Percentiles rank a stretch among this genome's conserved stretches.
Evolutionary conservation across 2,797 vertebrate species (phyloP).

Genomic region (Anguilla marmorata): DNA sequence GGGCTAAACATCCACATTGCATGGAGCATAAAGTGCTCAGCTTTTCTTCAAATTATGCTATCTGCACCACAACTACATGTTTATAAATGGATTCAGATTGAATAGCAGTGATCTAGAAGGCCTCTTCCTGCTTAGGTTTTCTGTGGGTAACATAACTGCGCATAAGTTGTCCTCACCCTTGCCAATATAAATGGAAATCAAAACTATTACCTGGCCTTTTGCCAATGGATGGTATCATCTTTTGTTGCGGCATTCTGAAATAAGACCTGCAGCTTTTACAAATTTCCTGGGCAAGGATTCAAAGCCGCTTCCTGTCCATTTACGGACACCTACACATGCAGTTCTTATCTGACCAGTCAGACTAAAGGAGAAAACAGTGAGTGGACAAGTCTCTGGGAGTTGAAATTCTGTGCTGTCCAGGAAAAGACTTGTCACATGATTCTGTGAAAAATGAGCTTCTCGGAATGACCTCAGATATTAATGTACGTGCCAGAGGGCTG

Average conservation of each 20-base stretch:
- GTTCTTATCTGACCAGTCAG: background rate
- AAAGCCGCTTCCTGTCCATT: conserved; percentile 18
- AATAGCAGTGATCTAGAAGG: background rate
- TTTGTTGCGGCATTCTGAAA: conserved; percentile 6
- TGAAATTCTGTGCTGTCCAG: background rate
- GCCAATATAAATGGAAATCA: conserved; percentile 4
- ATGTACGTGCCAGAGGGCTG: background rate
- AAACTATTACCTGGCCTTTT: conserved; percentile 15
- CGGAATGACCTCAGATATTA: background rate
- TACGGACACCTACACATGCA: conserved; percentile 17
- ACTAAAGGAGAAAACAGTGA: background rate
- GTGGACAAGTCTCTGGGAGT: background rate
- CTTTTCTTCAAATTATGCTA: background rate
- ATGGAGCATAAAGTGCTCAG: background rate
- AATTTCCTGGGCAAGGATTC: conserved; percentile 11
- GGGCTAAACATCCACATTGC: background rate
- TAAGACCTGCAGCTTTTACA: conserved; percentile 1
- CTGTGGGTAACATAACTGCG: background rate
- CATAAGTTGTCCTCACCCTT: background rate
- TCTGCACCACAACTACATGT: background rate
- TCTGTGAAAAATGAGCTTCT: conserved; percentile 9
- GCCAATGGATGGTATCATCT: background rate
- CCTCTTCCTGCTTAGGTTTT: background rate
- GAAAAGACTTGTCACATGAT: background rate
- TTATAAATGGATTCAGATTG: background rate